Evolutionary conservation across 2,888 invertebrate genomes (phyloP), one percentile per base, ranked within the genome.

Genomic region (Drosophila formosana): DNA sequence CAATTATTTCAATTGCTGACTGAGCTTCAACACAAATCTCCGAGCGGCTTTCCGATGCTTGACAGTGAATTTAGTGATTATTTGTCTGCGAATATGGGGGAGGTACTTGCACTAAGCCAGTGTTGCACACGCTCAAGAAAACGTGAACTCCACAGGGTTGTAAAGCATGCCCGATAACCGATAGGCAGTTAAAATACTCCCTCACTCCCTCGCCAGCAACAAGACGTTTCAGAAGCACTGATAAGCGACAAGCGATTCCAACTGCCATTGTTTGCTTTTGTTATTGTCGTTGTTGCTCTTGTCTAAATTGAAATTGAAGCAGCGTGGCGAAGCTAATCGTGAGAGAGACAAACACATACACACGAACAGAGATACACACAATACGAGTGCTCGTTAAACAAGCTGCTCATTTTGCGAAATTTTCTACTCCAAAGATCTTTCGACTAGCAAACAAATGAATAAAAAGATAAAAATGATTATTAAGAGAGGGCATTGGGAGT

Each of bases 381-480:
- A 41, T 32, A 25, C 63, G 28, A 51, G 63, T 56, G 37, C 55
- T 66, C 23, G 57, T 66, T 61, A 49, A 70, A 60, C 56, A 66
- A 66, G 57, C 53, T 71, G 66, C 56, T 75, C 66, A 62, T 56
- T 67, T 72, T 75, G 80, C 72, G 47, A 78, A 82, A 78, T 80
- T 68, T 80, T 78, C 60, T 70, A 72, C 74, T 56, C 34, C 71
- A 68, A 52, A 76, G 73, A 78, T 76, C 86, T 76, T 47, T 23
- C 64, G 80, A 45, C 49, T 55, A 57, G 66, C 71, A 72, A 72
- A 66, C 72, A 80, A 68, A 72, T 67, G 56, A 77, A 66, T 75
- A 75, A 65, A 52, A 55, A 76, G 78, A 86, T 80, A 78, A 80
- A 78, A 61, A 64, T 65, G 62, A 80, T 73, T 76, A 50, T 65